Evolutionary conservation across 2,113 vertebrate genomes (phyloP), one percentile per base, ranked within the genome.

Genomic region (Cheilinus undulatus): DNA sequence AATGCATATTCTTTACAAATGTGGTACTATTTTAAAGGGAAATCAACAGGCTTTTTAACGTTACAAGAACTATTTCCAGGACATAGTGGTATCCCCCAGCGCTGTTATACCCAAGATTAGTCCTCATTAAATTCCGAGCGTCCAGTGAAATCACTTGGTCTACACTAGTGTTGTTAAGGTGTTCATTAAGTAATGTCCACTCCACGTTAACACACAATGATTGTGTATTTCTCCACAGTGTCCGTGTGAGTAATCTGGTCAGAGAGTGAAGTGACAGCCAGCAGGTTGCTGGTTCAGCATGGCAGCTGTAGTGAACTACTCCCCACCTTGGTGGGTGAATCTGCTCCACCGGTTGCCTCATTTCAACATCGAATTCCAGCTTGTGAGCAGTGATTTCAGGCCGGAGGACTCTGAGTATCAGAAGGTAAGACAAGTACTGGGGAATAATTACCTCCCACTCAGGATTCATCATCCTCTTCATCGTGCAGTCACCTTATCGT

Each of bases 321-420:
- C 95, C 69, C 96, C 97, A 6, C 96, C 96, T 10, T 98, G 97
- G 97, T 98, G 97, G 97, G 96, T 96, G 80, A 97, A 91, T 87
- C 94, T 98, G 40, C 93, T 98, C 69, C 97, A 98, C 92, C 95
- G 97, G 70, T 88, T 98, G 83, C 97, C 97, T 67, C 97, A 97
- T 84, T 90, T 97, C 89, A 95, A 94, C 92, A 89, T 97, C n/a
- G 94, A 94, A 50, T 97, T 97, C 91, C 95, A 98, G 87, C 64
- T 91, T 62, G 94, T 96, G 75, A 93, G 91, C 91, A 95, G 94
- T 32, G 95, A 95, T 81, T 98, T 98, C 93, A 94, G 94, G 52
- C 97, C 97, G 1, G 95, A 97, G 85, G 96, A 98, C 85, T 61
- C 93, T 0, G 95, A 96, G 69, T 98, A 98, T 89, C 97, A 97